A percentile compares a stretch with the other conserved stretches of the same genome.
Evolutionary conservation across 2,797 vertebrate genomes (phyloP).

Genomic region (Pipistrellus nathusii): DNA sequence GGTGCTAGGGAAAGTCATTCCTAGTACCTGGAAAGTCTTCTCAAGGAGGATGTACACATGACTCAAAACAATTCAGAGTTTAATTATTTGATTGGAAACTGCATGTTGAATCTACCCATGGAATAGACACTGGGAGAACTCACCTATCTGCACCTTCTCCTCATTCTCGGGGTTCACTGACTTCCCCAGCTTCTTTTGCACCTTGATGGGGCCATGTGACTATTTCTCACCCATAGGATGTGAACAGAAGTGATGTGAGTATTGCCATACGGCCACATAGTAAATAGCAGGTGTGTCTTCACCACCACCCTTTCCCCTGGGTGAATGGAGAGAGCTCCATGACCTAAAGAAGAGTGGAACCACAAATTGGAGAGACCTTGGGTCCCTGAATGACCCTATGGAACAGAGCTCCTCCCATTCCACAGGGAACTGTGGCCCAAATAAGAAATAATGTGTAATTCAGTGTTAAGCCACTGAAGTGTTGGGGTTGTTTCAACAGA

Average conservation of each 20-base stretch:
- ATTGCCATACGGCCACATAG: background rate
- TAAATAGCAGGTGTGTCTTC: background rate
- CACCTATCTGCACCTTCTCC: background rate
- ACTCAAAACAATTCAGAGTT: background rate
- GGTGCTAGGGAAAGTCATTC: no score
- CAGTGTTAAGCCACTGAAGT: background rate
- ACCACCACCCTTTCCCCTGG: background rate
- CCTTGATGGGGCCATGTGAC: background rate
- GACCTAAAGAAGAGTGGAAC: background rate
- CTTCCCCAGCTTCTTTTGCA: background rate
- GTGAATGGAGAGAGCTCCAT: background rate
- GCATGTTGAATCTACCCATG: background rate
- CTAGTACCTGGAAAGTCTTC: background rate
- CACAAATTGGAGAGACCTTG: background rate
- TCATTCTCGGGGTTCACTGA: background rate
- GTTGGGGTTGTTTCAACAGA: background rate
- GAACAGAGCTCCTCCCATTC: background rate
- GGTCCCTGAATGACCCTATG: background rate
- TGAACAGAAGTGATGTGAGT: background rate
- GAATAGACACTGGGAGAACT: background rate
- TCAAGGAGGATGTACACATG: background rate
- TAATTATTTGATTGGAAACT: background rate
- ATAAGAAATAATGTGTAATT: slow-evolving; percentile 6
- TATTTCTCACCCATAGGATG: background rate
- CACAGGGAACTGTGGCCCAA: background rate